Conservation (phyloP, 1,140 invertebrate genomes). For the Cotesia glomerata region DNA sequence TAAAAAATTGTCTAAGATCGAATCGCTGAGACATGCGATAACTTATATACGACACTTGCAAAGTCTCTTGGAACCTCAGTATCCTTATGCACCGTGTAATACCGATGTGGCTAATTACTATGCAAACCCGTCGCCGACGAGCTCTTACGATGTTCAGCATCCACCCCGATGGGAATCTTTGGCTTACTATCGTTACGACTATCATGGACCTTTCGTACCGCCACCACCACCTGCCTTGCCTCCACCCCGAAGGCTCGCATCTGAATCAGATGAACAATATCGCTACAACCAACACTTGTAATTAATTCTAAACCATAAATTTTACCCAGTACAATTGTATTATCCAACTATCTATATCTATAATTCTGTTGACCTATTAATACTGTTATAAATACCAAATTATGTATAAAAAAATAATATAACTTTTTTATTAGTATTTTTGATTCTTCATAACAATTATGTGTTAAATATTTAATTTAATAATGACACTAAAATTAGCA, state of each 20-base stretch:
- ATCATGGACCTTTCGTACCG: constrained; percentile 49
- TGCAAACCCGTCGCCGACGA: constrained; percentile 1
- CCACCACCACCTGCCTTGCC: constrained; percentile 41
- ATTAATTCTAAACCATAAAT: not conserved
- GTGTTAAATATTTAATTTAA: not conserved
- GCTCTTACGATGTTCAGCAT: constrained; percentile 52
- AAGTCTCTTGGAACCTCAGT: constrained; percentile 65
- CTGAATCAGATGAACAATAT: constrained; percentile 43
- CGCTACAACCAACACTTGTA: constrained; percentile 43
- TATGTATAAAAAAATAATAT: constrained; percentile 4
- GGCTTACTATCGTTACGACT: constrained; percentile 59
- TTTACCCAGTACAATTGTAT: not conserved
- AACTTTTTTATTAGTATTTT: not conserved
- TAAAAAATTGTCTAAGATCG: constrained; percentile 89
- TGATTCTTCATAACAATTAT: not conserved
- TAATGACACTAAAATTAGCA: too few species aligned
- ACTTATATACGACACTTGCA: constrained; percentile 81
- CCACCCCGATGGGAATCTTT: constrained; percentile 56
- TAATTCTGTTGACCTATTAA: not conserved
- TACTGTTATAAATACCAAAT: not conserved
- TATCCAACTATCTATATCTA: not conserved
- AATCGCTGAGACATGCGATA: constrained; percentile 82
- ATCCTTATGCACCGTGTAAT: constrained; percentile 41
- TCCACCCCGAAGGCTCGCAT: constrained; percentile 41
- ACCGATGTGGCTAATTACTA: not conserved